phyloP scores from a whole-genome alignment of 2,888 invertebrate genomes.

The Drosophila lutescens region DNA sequence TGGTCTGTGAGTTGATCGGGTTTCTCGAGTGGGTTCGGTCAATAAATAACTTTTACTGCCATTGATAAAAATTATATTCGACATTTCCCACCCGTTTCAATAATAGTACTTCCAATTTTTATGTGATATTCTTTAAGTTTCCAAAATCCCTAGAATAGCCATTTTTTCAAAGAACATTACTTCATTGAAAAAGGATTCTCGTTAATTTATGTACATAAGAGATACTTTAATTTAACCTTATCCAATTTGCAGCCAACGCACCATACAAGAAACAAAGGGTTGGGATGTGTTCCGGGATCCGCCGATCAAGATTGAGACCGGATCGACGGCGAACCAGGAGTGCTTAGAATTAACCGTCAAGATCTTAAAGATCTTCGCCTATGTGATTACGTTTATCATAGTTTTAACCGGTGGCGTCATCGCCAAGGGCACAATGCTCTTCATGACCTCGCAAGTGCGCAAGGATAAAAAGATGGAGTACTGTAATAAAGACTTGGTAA shows the following conservation, averaged over 20 bases:
- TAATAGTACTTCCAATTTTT: too few species aligned
- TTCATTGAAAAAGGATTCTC: too few species aligned
- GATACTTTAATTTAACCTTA: too few species aligned
- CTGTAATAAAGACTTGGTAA: slow-evolving; percentile 94
- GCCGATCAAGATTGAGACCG: slow-evolving; percentile 94
- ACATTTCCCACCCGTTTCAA: too few species aligned
- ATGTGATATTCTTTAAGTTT: too few species aligned
- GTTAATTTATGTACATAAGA: too few species aligned
- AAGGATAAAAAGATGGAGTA: slow-evolving; percentile 90
- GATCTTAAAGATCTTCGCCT: slow-evolving; percentile 92
- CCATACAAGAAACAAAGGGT: slow-evolving; percentile 94
- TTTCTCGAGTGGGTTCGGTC: not conserved
- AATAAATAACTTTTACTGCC: not conserved
- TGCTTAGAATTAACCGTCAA: slow-evolving; percentile 94
- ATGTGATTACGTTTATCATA: slow-evolving; percentile 92
- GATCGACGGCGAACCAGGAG: slow-evolving; percentile 94
- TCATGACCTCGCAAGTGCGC: slow-evolving; percentile 95
- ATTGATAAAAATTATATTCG: too few species aligned
- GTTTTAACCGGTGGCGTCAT: slow-evolving; percentile 94
- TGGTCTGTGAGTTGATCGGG: slow-evolving; percentile 21
- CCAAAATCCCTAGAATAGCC: too few species aligned
- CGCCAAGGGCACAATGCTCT: slow-evolving; percentile 94
- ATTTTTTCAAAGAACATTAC: too few species aligned
- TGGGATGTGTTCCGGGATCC: slow-evolving; percentile 98
- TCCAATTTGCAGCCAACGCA: slow-evolving; percentile 87